Evolutionary conservation across 1,140 invertebrate genomes (phyloP).

Genomic region (Drosophila micromelanica): DNA sequence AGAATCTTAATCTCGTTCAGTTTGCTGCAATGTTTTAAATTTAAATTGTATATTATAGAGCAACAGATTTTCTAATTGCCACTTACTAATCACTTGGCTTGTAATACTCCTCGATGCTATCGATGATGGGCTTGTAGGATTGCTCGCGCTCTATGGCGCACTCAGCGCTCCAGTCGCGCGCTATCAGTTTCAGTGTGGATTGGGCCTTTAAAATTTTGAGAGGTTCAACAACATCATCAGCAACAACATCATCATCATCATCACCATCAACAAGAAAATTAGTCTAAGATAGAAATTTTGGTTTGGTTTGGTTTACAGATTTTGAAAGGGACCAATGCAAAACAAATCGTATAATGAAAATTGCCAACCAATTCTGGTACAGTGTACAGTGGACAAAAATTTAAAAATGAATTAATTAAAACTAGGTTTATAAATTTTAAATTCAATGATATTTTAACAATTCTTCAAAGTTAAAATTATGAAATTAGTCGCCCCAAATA

Average conservation of each 20-base stretch:
- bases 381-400: too few species aligned
- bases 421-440: too few species aligned
- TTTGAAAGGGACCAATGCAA: not conserved
- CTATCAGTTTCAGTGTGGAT: conserved; percentile 96
- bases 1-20: conserved; percentile 89
- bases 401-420: too few species aligned
- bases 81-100: conserved; percentile 86
- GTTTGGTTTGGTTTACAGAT: conserved; percentile 15
- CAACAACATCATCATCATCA: conserved; percentile 58
- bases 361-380: not conserved
- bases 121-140: conserved; percentile 96
- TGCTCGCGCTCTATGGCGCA: conserved; percentile 92
- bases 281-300: conserved; percentile 41
- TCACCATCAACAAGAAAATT: conserved; percentile 64
- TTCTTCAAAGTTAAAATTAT: too few species aligned
- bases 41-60: not conserved
- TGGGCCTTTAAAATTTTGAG: conserved; percentile 89
- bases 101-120: conserved; percentile 91
- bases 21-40: conserved; percentile 71
- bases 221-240: conserved; percentile 77
- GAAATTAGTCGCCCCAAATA: too few species aligned
- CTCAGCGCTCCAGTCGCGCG: conserved; percentile 96
- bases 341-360: not conserved
- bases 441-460: too few species aligned
- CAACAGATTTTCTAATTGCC: conserved; percentile 4